These are phyloP conservation scores for Nasonia oneida DNA, from an alignment of 2,888 invertebrate species.

Conservation along the genomic window DNA sequence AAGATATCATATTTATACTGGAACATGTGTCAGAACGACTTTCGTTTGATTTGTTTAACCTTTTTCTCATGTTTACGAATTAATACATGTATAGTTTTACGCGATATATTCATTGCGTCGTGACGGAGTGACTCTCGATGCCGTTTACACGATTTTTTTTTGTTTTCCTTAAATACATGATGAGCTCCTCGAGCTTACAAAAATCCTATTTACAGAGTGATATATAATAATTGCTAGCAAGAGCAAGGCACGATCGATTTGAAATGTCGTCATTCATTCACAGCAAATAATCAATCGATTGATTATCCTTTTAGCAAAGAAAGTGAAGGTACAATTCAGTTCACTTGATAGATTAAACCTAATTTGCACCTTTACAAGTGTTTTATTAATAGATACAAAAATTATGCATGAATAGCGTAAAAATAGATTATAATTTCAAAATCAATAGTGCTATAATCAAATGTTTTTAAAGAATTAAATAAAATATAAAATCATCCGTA, in stretches of 20 bases:
- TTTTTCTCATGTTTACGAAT: constrained; percentile 19
- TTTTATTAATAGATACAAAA: constrained; percentile 42
- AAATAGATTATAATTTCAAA: not conserved
- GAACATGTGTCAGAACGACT: constrained; percentile 40
- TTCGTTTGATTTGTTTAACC: constrained; percentile 26
- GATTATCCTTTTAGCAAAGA: constrained; percentile 47
- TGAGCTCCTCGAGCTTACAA: constrained; percentile 60
- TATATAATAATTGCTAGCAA: constrained; percentile 67
- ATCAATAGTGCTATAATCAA: not conserved
- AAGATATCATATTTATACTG: constrained; percentile 40
- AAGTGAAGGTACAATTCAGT: constrained; percentile 51
- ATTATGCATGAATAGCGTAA: constrained; percentile 42
- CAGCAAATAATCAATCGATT: constrained; percentile 56
- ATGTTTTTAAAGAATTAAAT: not conserved
- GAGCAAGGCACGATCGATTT: constrained; percentile 73
- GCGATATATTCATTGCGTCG: not conserved
- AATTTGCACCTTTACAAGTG: constrained; percentile 46
- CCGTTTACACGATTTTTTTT: constrained; percentile 22
- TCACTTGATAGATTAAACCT: constrained; percentile 38
- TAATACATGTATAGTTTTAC: constrained; percentile 6
- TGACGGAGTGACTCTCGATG: constrained; percentile 15
- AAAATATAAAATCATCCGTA: not conserved
- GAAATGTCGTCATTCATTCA: constrained; percentile 64
- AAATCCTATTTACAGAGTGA: constrained; percentile 62
- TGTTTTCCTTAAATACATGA: constrained; percentile 55